These are phyloP conservation scores for Hydrochoerus hydrochaeris DNA, from an alignment of 2,113 vertebrate genomes.

Conservation along the genomic window DNA sequence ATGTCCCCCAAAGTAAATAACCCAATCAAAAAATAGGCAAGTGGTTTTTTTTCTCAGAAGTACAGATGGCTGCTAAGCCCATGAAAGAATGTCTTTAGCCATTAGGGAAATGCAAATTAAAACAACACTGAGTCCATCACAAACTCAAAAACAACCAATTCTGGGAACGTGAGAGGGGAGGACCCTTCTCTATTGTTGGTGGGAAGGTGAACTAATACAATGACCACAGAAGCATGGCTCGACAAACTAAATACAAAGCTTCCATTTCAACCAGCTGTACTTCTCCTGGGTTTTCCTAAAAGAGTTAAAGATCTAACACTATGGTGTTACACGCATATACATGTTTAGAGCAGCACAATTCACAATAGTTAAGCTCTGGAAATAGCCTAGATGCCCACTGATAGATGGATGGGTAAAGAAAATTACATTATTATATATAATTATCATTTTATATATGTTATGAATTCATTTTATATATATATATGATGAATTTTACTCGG, in stretches of 20 bases:
- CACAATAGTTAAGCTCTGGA: background rate
- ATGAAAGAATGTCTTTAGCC: background rate
- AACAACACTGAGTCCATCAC: background rate
- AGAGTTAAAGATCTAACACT: background rate
- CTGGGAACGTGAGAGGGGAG: background rate
- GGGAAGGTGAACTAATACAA: background rate
- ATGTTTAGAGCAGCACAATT: background rate
- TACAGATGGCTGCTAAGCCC: background rate
- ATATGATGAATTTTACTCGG: too few species aligned
- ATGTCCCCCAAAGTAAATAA: background rate
- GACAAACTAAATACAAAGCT: background rate
- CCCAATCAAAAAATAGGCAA: background rate
- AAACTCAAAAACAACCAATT: background rate
- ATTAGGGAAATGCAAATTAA: background rate
- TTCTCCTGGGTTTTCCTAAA: background rate
- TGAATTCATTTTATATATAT: too few species aligned
- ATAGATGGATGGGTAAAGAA: background rate
- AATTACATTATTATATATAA: background rate
- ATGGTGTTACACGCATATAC: background rate
- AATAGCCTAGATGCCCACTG: background rate
- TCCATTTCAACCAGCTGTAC: background rate
- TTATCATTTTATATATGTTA: too few species aligned
- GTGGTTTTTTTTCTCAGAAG: background rate
- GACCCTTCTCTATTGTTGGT: background rate
- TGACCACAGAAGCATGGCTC: background rate